Conservation (phyloP, 2,797 vertebrate genomes). For the Argyrosomus regius region DNA sequence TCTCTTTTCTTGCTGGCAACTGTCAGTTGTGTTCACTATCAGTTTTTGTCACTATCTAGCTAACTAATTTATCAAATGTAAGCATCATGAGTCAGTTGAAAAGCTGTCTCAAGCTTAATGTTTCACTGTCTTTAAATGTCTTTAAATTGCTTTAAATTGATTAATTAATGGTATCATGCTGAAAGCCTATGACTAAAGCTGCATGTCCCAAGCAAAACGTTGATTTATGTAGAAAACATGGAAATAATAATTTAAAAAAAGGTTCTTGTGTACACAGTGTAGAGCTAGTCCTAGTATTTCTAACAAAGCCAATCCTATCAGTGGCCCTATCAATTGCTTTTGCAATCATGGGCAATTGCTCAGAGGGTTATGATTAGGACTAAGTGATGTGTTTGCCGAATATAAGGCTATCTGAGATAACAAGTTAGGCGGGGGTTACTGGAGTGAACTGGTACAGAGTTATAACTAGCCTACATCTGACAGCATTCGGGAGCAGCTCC, state of each 20-base stretch:
- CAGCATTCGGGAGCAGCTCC: neutral
- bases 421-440: neutral
- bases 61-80: neutral
- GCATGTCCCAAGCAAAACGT: neutral
- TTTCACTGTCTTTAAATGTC: no score
- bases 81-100: neutral
- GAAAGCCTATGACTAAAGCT: neutral
- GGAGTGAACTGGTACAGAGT: no score
- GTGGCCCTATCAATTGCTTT: no score
- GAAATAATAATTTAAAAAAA: no score
- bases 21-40: no score
- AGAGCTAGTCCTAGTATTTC: neutral
- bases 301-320: no score
- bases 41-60: neutral
- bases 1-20: neutral
- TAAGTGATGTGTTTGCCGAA: neutral
- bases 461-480: no score
- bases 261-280: neutral
- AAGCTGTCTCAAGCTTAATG: neutral
- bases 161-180: neutral
- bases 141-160: neutral
- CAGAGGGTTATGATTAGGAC: neutral
- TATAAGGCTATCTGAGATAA: neutral
- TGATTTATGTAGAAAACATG: no score
- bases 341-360: no score